Evolutionary conservation across 2,888 invertebrate species (phyloP), one percentile per base, ranked within the genome.

Genomic region (Furcula furcula): DNA sequence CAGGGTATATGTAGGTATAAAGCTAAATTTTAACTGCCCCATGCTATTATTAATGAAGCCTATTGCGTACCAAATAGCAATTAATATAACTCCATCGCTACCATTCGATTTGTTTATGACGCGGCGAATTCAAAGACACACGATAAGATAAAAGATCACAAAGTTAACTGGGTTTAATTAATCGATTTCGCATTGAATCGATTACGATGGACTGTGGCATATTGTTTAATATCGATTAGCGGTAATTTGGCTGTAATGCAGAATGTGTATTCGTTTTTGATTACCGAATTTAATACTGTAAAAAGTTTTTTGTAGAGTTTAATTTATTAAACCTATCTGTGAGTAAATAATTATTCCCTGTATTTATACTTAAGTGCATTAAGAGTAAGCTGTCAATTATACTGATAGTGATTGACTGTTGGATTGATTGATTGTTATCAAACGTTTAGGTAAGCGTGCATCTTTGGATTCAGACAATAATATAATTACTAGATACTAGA

Each of bases 101-200:
- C 38, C 29, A 42, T 36, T 50, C 52, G 34, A 44, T 47, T 55
- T 62, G 61, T 56, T 74, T 69, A 71, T 60, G 63, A 63, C 28
- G 56, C 67, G 60, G 68, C 41, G 39, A 29, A 54, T 63, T 62
- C 62, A 58, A 60, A 62, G 59, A 38, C 33, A 4, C 10, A 3
- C 35, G 51, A 62, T 62, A 61, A 56, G 51, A 56, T 58, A 55
- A 34, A 29, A 36, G 32, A 48, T 40, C 36, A 31, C 34, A 34
- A 41, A 32, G 35, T 29, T 46, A 50, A 61, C 38, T 55, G 29
- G 40, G 39, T 48, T 39, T 54, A 55, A 56, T 56, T 55, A 56
- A 55, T 51, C 55, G 46, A 41, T 53, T 51, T 36, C 34, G 10
- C 35, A 40, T 40, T 38, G 42, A 45, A 44, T 43, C 30, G 61